Conservation (phyloP, 2,888 invertebrate genomes). For the Mesorhabditis sp. region DNA sequence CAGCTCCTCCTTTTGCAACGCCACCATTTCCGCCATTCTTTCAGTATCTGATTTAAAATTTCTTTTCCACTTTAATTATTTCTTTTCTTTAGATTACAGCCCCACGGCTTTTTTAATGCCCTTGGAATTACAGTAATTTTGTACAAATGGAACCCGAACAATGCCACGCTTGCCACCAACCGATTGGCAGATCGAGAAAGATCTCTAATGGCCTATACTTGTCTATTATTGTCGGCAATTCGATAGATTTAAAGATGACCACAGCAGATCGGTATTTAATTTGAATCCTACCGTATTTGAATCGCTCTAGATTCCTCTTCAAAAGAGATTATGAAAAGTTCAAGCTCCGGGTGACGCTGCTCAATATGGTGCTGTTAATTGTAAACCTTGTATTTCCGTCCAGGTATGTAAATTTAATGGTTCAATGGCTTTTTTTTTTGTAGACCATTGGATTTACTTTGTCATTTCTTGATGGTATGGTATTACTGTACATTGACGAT, state of each 20-base stretch:
- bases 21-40: too few relatives aligned
- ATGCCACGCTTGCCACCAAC: neutral
- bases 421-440: constrained; percentile 19
- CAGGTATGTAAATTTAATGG: constrained; percentile 11
- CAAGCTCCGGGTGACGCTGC: constrained; percentile 81
- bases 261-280: constrained; percentile 68
- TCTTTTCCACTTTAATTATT: neutral
- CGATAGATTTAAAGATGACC: constrained; percentile 91
- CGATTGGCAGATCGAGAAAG: neutral
- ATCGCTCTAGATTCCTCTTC: constrained; percentile 34
- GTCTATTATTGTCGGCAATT: constrained; percentile 83
- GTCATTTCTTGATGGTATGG: constrained; percentile 88
- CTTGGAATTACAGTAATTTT: neutral
- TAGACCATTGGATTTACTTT: constrained; percentile 62
- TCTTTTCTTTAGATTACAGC: neutral
- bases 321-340: constrained; percentile 99
- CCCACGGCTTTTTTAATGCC: neutral
- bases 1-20: too few relatives aligned
- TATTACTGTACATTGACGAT: constrained; percentile 98
- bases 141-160: neutral
- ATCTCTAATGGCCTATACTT: constrained; percentile 67
- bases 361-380: constrained; percentile 16
- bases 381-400: constrained; percentile 20
- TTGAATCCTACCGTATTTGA: neutral
- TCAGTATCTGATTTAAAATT: too few relatives aligned